Evolutionary conservation across 1,140 invertebrate genomes (phyloP).

Genomic region (Cephus cinctus): DNA sequence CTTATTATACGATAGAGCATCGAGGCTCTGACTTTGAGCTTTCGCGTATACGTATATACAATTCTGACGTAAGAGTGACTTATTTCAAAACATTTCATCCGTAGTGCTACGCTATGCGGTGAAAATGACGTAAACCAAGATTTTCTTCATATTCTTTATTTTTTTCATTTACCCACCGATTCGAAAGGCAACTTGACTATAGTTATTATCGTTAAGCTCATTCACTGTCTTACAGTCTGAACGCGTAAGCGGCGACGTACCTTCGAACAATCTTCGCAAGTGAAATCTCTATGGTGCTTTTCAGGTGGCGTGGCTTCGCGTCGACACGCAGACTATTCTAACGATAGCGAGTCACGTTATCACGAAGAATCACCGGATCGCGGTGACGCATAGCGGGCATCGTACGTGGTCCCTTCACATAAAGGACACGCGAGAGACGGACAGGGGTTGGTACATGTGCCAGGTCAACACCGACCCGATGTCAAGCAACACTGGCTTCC

Average conservation of each 20-base stretch:
- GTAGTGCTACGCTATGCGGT: no score
- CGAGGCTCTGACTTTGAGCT: no score
- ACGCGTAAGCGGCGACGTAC: background rate
- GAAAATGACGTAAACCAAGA: no score
- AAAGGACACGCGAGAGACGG: constrained; percentile 51
- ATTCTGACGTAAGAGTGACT: no score
- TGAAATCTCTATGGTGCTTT: constrained; percentile 26
- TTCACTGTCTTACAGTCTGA: no score
- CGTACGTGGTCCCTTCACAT: constrained; percentile 59
- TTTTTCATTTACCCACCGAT: no score
- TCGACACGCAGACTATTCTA: constrained; percentile 65
- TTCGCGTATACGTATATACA: no score
- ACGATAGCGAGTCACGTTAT: constrained; percentile 61
- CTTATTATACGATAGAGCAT: no score
- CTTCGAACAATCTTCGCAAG: background rate
- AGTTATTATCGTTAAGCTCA: no score
- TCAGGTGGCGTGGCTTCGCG: constrained; percentile 63
- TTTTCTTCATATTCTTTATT: no score
- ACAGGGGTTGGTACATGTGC: constrained; percentile 61
- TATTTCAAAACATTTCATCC: no score
- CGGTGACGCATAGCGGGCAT: constrained; percentile 58
- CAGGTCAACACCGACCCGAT: constrained; percentile 64
- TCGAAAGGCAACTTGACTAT: no score
- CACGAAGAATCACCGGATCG: constrained; percentile 61
- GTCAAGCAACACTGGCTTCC: constrained; percentile 60